Evolutionary conservation across 2,113 vertebrate species (phyloP).

Genomic region (Rhombomys opimus): DNA sequence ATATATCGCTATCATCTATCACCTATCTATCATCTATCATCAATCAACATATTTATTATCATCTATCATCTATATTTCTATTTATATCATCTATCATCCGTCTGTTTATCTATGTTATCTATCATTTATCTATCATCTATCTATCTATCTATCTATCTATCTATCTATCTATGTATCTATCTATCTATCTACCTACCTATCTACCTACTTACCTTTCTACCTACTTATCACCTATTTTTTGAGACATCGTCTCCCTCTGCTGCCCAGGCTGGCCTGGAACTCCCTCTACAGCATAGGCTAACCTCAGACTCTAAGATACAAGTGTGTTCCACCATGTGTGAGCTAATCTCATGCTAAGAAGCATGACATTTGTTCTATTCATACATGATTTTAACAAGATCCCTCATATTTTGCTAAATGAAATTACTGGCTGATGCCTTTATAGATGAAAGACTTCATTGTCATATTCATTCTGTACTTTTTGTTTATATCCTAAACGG

Average conservation of each 20-base stretch:
- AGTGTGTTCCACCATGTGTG: background rate
- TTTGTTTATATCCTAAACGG: background rate
- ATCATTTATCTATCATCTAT: too few relatives aligned
- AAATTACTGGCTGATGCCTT: constrained; percentile 6
- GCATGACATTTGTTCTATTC: constrained; percentile 7
- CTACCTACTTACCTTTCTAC: too few relatives aligned
- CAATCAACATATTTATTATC: too few relatives aligned
- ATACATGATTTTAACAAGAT: background rate
- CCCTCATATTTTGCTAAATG: background rate
- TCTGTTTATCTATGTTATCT: too few relatives aligned
- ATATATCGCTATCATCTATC: too few relatives aligned
- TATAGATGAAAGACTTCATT: background rate
- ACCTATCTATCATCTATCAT: too few relatives aligned
- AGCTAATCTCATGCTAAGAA: background rate
- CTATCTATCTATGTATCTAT: too few relatives aligned
- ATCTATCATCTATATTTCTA: background rate
- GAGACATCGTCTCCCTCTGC: background rate
- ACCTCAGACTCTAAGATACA: background rate
- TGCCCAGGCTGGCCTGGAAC: background rate
- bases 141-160: too few relatives aligned
- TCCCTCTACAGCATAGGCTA: background rate
- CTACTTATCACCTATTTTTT: background rate
- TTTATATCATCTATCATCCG: too few relatives aligned
- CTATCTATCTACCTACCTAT: too few relatives aligned
- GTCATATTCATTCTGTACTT: background rate